phyloP scores from a whole-genome alignment of 2,113 vertebrate genomes.

The Okapia johnstoni region DNA sequence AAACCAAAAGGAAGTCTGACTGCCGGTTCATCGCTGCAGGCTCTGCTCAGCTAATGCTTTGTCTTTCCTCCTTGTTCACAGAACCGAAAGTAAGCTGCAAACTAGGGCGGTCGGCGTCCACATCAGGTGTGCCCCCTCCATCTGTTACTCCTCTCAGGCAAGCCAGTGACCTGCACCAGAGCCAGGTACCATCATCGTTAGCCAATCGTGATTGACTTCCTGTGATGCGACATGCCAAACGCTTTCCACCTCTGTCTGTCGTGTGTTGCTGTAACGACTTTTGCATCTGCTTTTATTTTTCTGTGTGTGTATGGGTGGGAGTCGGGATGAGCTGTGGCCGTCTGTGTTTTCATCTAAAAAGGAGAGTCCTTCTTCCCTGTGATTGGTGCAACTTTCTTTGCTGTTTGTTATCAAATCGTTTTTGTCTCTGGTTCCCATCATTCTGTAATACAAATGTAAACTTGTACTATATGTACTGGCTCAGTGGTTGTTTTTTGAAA shows the following conservation, averaged over 20 bases:
- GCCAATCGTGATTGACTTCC: conserved; percentile 86
- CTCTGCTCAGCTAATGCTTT: neutral
- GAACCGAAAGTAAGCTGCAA: conserved; percentile 90
- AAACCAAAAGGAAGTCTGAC: accelerated
- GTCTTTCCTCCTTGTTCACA: conserved; percentile 61
- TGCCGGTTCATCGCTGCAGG: accelerated
- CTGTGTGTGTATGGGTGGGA: conserved; percentile 39
- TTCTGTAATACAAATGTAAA: conserved; percentile 84
- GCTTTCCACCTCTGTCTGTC: conserved; percentile 84
- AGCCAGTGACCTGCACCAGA: conserved; percentile 87
- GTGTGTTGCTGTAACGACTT: conserved; percentile 78
- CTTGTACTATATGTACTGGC: conserved; percentile 76
- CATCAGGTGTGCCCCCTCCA: conserved; percentile 92
- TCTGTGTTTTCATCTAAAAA: conserved; percentile 68
- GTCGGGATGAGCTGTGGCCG: neutral
- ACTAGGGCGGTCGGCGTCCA: conserved; percentile 92
- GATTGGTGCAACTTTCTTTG: conserved; percentile 75
- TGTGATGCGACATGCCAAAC: conserved; percentile 85
- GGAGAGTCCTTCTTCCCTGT: conserved; percentile 65
- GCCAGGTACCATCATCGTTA: conserved; percentile 92
- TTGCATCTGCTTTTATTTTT: conserved; percentile 67
- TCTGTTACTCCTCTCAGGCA: conserved; percentile 88
- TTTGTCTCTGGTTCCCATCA: conserved; percentile 82
- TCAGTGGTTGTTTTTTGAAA: conserved; percentile 38
- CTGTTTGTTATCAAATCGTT: conserved; percentile 72